phyloP scores from a whole-genome alignment of 2,888 invertebrate genomes.

The Cantharis nigra region DNA sequence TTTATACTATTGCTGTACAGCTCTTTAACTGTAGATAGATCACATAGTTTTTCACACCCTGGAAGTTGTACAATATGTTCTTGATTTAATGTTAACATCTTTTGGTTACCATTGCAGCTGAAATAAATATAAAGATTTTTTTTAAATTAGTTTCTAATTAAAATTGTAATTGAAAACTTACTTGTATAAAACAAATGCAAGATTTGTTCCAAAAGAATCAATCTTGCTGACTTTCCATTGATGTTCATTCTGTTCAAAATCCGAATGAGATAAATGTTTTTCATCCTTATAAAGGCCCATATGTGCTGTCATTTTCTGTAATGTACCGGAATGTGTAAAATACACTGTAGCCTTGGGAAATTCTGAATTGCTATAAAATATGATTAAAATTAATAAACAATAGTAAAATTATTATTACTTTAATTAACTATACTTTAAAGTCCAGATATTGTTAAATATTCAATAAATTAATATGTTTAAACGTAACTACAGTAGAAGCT shows the following conservation, averaged over 20 bases:
- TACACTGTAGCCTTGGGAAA: constrained; percentile 61
- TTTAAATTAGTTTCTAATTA: too few species aligned
- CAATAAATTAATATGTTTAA: too few species aligned
- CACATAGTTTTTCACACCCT: background rate
- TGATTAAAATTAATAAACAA: background rate
- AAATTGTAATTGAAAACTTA: constrained; percentile 50
- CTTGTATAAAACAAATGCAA: constrained; percentile 76
- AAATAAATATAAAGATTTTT: background rate
- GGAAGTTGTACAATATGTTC: background rate
- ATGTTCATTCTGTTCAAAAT: constrained; percentile 38
- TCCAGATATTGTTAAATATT: too few species aligned
- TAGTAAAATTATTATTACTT: too few species aligned
- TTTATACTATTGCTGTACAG: constrained; percentile 2
- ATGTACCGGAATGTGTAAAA: constrained; percentile 83
- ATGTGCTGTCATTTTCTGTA: constrained; percentile 75
- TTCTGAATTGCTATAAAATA: constrained; percentile 46
- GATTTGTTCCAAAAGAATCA: constrained; percentile 76
- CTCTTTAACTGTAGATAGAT: constrained; percentile 1
- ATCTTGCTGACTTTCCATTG: constrained; percentile 56
- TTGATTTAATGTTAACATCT: constrained; percentile 3
- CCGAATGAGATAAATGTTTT: constrained; percentile 59
- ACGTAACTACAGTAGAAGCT: too few species aligned
- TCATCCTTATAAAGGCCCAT: constrained; percentile 74
- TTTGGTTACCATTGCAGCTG: background rate
- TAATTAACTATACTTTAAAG: too few species aligned